Evolutionary conservation across 2,113 vertebrate genomes (phyloP), one percentile per base, ranked within the genome.

Genomic region (Xenopus laevis): DNA sequence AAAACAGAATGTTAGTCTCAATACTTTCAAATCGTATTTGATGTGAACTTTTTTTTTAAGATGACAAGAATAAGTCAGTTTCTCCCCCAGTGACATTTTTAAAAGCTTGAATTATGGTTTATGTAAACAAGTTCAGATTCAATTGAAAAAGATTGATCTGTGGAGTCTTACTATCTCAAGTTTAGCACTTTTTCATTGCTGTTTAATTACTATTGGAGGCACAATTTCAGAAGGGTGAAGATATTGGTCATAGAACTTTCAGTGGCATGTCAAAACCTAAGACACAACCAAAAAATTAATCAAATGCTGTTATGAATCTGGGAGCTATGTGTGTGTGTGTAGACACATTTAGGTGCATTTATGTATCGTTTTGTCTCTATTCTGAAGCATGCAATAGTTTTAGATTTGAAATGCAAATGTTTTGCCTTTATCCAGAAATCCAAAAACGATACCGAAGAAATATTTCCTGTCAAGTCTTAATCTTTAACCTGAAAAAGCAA

Each of bases 71-170:
- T 77, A 77, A 77, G 64, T 77, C 74, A 77, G 74, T 45, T 70
- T 77, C 59, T 64, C 61, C 66, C 67, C 33, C 18, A 13, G 67
- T 70, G 74, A 64, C 74, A 77, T 77, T 70, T 77, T 77, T 77
- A 77, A 77, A 77, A 77, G 70, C 74, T 77, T 77, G 74, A 77
- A 77, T 77, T 69, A 77, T 77, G 74, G 74, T 77, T 77, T 77
- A 77, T 77, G 74, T 77, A 77, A 77, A 77, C 74, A 77, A 77
- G 74, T 70, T 77, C 66, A 77, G 74, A 77, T 77, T 77, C 74
- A 77, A 77, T 77, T 77, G 74, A 77, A 77, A 77, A 77, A 77
- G 74, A 77, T 77, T 77, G 74, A 77, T 77, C 74, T 69, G 74
- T 20, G 13, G 74, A 63, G 74, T 57, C 74, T 64, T 70, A 47